Evolutionary conservation across 2,888 invertebrate genomes (phyloP), one percentile per base, ranked within the genome.

Genomic region (Temnothorax ravouxi): DNA sequence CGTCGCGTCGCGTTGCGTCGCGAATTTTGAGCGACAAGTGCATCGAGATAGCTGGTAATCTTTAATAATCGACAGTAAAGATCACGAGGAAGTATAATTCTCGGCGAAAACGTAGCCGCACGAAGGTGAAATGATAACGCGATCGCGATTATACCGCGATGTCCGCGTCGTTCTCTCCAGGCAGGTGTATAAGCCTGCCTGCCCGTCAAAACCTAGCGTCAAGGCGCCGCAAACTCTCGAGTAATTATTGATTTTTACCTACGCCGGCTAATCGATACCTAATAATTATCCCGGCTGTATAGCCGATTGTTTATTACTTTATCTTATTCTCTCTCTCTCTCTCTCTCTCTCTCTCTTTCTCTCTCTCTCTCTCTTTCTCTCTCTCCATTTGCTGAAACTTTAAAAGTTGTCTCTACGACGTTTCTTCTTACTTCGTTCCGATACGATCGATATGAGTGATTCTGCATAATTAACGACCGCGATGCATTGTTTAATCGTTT

Each of bases 171-270:
- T n/a, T 21, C 6, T 34, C 6, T 34, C 34, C 1, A 34, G 3
- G 5, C 34, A 69, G 29, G 18, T 69, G 44, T 50, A 15, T n/a
- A 29, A n/a, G 41, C 2, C 11, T 64, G 21, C 3, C 41, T 41
- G 64, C 6, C n/a, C 41, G 38, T 50, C 59, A 25, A 34, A 59
- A 69, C 3, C 29, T 29, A 29, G 29, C 38, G 21, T 34, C 54
- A 47, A 56, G 34, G 71, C 71, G 59, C 79, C 47, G 13, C 34
- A 18, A 67, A 29, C 71, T 59, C 71, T 71, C 71, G 5, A 69
- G 71, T 59, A 47, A 71, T 71, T 71, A 80, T 80, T 80, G 79
- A 80, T 80, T 71, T 77, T 80, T 80, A 80, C 47, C 18, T 18
- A 71, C 59, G 13, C 13, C 25, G 38, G 50, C 38, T 38, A 71